A percentile compares a stretch with the other conserved stretches of the same genome.
Conservation (phyloP, 30 jellyfish, hydroid and myxozoan species). For the Catostylus mosaicus region DNA sequence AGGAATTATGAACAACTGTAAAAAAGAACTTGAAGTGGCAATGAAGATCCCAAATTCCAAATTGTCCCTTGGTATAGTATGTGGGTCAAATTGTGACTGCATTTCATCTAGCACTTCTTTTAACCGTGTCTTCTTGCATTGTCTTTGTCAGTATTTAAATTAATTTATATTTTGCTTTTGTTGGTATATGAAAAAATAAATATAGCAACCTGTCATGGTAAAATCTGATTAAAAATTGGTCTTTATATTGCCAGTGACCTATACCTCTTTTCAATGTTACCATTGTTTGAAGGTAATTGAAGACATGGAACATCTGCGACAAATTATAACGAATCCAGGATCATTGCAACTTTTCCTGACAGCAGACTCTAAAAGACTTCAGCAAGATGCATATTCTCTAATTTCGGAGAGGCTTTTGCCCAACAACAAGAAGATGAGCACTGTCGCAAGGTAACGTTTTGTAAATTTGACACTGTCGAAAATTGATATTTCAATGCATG, state of each 20-base stretch:
- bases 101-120: too few relatives aligned
- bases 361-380: slow-evolving; percentile 69
- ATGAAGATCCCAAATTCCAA: too few relatives aligned
- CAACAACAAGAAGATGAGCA: not conserved
- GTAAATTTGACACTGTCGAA: too few relatives aligned
- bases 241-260: not conserved
- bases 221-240: too few relatives aligned
- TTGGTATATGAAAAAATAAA: too few relatives aligned
- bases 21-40: slow-evolving; percentile 11
- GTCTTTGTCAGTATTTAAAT: too few relatives aligned
- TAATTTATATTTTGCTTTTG: too few relatives aligned
- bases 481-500: too few relatives aligned
- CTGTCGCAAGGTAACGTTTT: slow-evolving; percentile 17
- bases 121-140: too few relatives aligned
- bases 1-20: slow-evolving; percentile 19
- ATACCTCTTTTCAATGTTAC: not conserved
- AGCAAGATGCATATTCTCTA: slow-evolving; percentile 61
- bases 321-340: slow-evolving; percentile 47
- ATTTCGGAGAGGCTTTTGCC: slow-evolving; percentile 48
- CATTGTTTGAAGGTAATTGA: slow-evolving; percentile 60
- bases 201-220: too few relatives aligned
- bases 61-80: too few relatives aligned
- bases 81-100: too few relatives aligned
- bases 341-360: slow-evolving; percentile 71
- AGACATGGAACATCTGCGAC: slow-evolving; percentile 75